phyloP scores from a whole-genome alignment of 2,888 invertebrate genomes.

The Vandiemenella viatica region DNA sequence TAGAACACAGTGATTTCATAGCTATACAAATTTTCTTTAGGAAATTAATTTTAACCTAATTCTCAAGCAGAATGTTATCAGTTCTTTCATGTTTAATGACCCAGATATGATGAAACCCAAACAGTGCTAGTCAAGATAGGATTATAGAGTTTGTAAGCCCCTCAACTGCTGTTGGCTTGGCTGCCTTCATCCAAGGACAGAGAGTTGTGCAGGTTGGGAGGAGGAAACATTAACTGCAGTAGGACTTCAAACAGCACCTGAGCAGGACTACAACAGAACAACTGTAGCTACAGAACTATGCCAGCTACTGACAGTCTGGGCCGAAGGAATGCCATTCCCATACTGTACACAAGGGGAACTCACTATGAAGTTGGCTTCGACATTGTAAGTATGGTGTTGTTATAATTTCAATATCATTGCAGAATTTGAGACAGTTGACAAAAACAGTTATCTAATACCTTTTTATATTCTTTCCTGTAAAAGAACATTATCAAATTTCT shows the following conservation, averaged over 20 bases:
- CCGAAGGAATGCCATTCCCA: constrained; percentile 53
- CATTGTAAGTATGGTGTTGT: constrained; percentile 51
- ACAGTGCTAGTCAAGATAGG: not conserved
- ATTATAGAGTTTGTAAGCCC: constrained; percentile 1
- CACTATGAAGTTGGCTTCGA: constrained; percentile 79
- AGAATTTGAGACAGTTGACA: not conserved
- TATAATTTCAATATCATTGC: not conserved
- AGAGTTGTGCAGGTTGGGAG: not conserved
- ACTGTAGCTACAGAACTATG: constrained; percentile 12
- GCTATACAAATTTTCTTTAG: too few relatives aligned
- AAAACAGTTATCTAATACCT: not conserved
- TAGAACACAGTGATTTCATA: too few relatives aligned
- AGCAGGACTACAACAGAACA: too few relatives aligned
- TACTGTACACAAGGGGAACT: constrained; percentile 60
- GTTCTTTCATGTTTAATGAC: not conserved
- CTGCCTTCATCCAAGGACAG: not conserved
- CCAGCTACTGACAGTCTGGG: constrained; percentile 26
- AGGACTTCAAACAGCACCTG: not conserved
- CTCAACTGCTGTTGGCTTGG: not conserved
- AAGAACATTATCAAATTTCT: not conserved
- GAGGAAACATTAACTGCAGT: not conserved
- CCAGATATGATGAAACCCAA: constrained; percentile 1
- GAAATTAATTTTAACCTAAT: too few relatives aligned
- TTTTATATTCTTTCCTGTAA: not conserved
- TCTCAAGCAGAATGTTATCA: too few relatives aligned